phyloP scores from a whole-genome alignment of 2,797 vertebrate genomes.

The Eleutherodactylus coqui region DNA sequence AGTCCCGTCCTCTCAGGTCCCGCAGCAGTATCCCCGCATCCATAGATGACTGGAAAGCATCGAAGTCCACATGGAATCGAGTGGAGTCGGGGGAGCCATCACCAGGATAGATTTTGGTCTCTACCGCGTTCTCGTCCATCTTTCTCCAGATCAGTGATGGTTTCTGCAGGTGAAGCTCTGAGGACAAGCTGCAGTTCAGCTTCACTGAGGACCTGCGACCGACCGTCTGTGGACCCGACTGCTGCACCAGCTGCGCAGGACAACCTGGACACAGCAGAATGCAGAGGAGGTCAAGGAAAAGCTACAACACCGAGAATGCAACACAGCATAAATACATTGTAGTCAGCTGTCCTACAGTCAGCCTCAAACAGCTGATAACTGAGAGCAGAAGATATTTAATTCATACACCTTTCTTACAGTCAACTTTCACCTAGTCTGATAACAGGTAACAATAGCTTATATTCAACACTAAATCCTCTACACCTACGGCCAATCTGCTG shows the following conservation, averaged over 20 bases:
- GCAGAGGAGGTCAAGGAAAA: neutral
- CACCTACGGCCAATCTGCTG: too few species aligned
- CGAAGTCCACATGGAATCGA: neutral
- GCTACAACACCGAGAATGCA: neutral
- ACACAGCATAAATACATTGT: neutral
- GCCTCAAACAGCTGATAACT: neutral
- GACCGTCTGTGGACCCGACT: neutral
- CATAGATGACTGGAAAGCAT: neutral
- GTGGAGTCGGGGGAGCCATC: neutral
- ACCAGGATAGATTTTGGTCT: conserved; percentile 3
- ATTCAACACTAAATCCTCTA: too few species aligned
- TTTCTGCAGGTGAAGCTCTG: neutral
- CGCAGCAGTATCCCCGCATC: conserved; percentile 26
- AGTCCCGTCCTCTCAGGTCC: conserved; percentile 27
- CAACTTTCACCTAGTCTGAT: neutral
- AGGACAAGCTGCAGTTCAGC: conserved; percentile 39
- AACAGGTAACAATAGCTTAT: neutral
- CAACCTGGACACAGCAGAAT: neutral
- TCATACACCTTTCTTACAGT: neutral
- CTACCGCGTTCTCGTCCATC: neutral
- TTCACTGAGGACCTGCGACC: neutral
- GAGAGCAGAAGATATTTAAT: too few species aligned
- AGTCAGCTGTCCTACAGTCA: too few species aligned
- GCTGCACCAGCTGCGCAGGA: neutral
- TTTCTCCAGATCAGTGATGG: conserved; percentile 38